Conservation (phyloP, 2,888 invertebrate species). For the Rhamphomyia laevipes region DNA sequence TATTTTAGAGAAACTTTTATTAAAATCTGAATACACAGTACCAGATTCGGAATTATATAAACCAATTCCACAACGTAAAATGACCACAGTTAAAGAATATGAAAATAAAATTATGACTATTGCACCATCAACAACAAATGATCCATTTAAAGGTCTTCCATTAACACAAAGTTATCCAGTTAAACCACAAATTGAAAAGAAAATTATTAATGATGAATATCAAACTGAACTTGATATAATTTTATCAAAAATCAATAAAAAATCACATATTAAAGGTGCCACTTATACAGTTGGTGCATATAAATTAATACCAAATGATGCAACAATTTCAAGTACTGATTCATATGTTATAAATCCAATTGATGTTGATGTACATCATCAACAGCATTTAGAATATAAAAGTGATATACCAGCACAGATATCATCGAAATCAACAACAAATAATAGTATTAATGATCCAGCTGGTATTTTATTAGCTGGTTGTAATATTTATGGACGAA, state of each 20-base stretch:
- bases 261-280: not conserved
- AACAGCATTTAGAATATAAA: slow-evolving; percentile 7
- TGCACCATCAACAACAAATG: not conserved
- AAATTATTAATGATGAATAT: not conserved
- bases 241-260: slow-evolving; percentile 5
- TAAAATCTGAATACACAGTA: not conserved
- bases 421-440: slow-evolving; percentile 14
- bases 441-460: slow-evolving; percentile 26
- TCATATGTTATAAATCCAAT: slow-evolving; percentile 15
- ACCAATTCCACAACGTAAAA: slow-evolving; percentile 2
- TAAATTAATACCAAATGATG: slow-evolving; percentile 12
- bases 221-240: slow-evolving; percentile 11
- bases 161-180: not conserved
- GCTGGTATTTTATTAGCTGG: slow-evolving; percentile 61
- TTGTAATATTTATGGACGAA: slow-evolving; percentile 80
- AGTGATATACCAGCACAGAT: slow-evolving; percentile 12
- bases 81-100: not conserved
- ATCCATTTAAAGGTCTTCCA: not conserved
- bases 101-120: not conserved
- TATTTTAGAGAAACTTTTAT: slow-evolving; percentile 1
- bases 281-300: slow-evolving; percentile 3
- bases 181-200: not conserved
- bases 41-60: slow-evolving; percentile 6
- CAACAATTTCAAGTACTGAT: slow-evolving; percentile 12
- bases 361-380: slow-evolving; percentile 7